Evolutionary conservation across 2,888 invertebrate genomes (phyloP), one percentile per base, ranked within the genome.

Genomic region (Eupithecia abbreviata): DNA sequence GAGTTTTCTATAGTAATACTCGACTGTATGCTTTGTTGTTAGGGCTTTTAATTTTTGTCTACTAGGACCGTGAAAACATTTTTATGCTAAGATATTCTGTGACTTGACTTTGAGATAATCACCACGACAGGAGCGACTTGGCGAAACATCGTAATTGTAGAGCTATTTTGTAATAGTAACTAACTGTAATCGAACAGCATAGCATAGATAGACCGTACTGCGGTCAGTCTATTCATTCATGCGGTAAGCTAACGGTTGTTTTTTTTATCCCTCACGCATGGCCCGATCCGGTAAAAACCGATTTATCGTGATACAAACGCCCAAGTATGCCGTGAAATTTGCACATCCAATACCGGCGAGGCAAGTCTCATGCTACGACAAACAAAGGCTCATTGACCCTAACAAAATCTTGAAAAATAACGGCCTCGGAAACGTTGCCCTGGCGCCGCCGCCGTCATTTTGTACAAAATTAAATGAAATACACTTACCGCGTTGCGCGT

Each of bases 361-460:
- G 82, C 82, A 82, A 83, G 84, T 84, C 84, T 87, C 86, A 82
- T 86, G 86, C 86, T 88, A 87, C 86, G 84, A 81, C 84, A 85
- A 82, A 78, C 86, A 82, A 69, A 84, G 87, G 94, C 93, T 82
- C 94, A 92, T 88, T 94, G 94, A 94, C 94, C 94, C 89, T 86
- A 84, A 80, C 84, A 87, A 87, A 89, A 92, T 93, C 90, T 93
- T 92, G 89, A 93, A 94, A 93, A 93, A 91, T 94, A 94, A 94
- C 94, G 94, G 94, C 92, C 78, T 78, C 77, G 79, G 82, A 82
- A 80, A 82, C 84, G 79, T 82, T 80, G 81, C 80, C 65, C 67
- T 67, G 83, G 81, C 83, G 51, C 51, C 82, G 83, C 80, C 81
- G 58, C 58, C 82, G 84, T 81, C 81, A 82, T 83, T 75, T 71